Base-by-base conservation (phyloP, 1,140 invertebrate species). In the Aplysia californica region DNA sequence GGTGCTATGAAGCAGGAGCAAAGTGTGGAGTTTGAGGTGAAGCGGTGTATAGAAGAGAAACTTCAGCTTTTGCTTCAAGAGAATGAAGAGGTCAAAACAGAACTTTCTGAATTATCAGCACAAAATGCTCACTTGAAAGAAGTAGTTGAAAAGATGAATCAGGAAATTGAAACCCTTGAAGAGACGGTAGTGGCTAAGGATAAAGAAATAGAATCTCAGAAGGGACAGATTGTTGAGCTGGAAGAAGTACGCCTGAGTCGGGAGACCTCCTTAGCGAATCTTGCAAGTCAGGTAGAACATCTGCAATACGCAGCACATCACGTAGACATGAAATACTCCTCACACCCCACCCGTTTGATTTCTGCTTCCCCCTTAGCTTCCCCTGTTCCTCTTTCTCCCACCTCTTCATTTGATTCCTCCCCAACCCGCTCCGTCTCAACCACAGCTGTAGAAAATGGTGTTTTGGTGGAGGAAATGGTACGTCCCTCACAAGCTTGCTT, bases 401-500 rank as follows among this genome's bases (percentile, higher is more conserved):
- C n/a, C n/a, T n/a, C n/a, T n/a, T n/a, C n/a, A n/a, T n/a, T n/a
- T n/a, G n/a, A n/a, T n/a, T n/a, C n/a, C n/a, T n/a, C n/a, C n/a
- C n/a, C n/a, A n/a, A n/a, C n/a, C n/a, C n/a, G n/a, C n/a, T n/a
- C n/a, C n/a, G n/a, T n/a, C n/a, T n/a, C n/a, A n/a, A n/a, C n/a
- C n/a, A n/a, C n/a, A n/a, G n/a, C n/a, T n/a, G n/a, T n/a, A n/a
- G n/a, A n/a, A n/a, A n/a, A n/a, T n/a, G 39, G 3, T 72, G 20
- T n/a, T 59, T 20, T 58, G 26, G 26, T 36, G 20, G 35, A 26
- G 55, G 55, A 6, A 36, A 56, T 23, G 56, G 5, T 72, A 29
- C 70, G 36, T 58, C 23, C 70, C 59, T 58, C 59, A 23, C 50
- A 72, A 56, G 33, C 56, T 36, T 72, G 29, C 33, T 58, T 72